Base-by-base conservation (phyloP, 1,140 invertebrate genomes). In the Drosophila paulistorum region DNA sequence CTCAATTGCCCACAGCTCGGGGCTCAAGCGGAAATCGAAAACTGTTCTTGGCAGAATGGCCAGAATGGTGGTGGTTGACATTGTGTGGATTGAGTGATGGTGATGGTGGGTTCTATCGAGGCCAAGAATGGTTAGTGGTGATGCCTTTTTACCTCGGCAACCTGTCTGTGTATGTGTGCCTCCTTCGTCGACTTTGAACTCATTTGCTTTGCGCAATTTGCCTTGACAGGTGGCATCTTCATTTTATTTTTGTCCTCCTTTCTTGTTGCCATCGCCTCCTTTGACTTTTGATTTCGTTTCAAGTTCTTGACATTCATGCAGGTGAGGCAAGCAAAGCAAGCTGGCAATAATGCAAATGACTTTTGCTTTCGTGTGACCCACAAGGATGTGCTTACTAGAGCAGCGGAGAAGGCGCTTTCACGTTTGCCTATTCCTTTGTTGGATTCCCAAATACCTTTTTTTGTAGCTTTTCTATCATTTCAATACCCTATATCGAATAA, bases 281-380 rank as follows among this genome's bases (percentile, higher is more conserved):
- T 69, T 81, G 77, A 78, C 84, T 82, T 82, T 86, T 68, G 71
- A 76, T 78, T 89, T 78, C 77, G 73, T 77, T 86, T 83, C 70
- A 80, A 77, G 77, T 77, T 87, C 70, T 71, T 37, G 57, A 54
- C 61, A 61, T 13, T 45, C 5, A 30, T 65, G 37, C 71, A 72
- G 57, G 60, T 57, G 65, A 33, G 58, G 54, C 30, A 30, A 30
- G 35, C 2, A 1, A 39, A 59, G 42, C 26, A 39, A 65, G 30
- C 58, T 69, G 66, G 74, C 74, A 84, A 80, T 89, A 89, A 87
- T 87, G 84, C 85, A 90, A 87, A 87, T 89, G 80, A 76, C 74
- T 89, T 81, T 81, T 55, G 77, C 84, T 89, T 82, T 70, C 83
- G 76, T 73, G 74, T 82, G 71, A 63, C 61, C 65, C 68, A 57